Evolutionary conservation across 2,888 invertebrate genomes (phyloP), one percentile per base, ranked within the genome.

Genomic region (Heterodera filipjevi): DNA sequence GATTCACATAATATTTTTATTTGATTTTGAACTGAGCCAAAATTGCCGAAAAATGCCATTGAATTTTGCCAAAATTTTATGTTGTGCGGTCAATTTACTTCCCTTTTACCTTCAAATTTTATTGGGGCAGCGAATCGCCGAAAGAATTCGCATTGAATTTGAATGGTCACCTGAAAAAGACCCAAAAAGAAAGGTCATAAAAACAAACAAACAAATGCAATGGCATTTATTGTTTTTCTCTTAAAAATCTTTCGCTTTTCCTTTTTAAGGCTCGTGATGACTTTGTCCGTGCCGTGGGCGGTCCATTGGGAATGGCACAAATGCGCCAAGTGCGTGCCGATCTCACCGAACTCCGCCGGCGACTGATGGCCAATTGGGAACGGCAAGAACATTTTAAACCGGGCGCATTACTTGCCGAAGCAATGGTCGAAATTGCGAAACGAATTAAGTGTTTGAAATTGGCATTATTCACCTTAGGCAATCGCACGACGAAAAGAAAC

Each of bases 301-400:
- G 59, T 27, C 76, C 80, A 27, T 12, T n/a, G 59, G 59, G 59
- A 59, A 79, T 79, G 78, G 66, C 71, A 79, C 70, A 79, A 64
- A 79, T 79, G 79, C 33, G 53, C 33, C 46, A 79, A 59, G 66
- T 79, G n/a, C 71, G 53, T 39, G 32, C 66, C 32, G 66, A 81
- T 16, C 72, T 71, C 5, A 46, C 12, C 46, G 72, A 79, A 78
- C 64, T 78, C 30, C 53, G 77, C 19, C 44, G 49, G 22, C 33
- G 76, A 35, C 32, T 79, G 66, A 79, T 79, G 78, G 64, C 79
- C 44, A 39, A 39, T 39, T 72, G 66, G 72, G 72, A 66, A 32
- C 46, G 33, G 27, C 30, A 74, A 10, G 35, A 70, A 35, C 44
- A 39, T 33, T 32, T 75, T 0, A 66, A 68, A n/a, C 78, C 78